Base-by-base conservation (phyloP, 37 sponge, comb jelly and placozoan species). In the Mnemiopsis leidyi region DNA sequence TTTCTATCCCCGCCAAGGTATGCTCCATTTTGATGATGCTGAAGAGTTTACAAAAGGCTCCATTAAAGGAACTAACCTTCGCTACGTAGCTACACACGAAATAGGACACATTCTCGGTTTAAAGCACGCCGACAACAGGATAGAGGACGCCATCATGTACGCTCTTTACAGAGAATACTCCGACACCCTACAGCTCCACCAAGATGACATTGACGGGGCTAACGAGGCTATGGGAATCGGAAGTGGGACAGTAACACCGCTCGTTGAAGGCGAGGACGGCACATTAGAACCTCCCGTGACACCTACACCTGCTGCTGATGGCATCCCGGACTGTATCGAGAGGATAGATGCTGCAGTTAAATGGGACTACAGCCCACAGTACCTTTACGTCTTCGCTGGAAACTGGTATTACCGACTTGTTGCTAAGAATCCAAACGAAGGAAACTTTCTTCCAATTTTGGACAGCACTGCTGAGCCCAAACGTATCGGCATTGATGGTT, bases 401-500 rank as follows among this genome's bases (percentile, higher is more conserved):
- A 20, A 33, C 7, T 77, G 79, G 79, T 77, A 32, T 32, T 77
- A 77, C 79, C 30, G 79, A 77, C 36, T 77, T 1, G 32, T 31
- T 33, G 5, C 79, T 20, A 77, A 32, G 79, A 77, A 20, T 16
- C 36, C 79, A 0, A 36, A 77, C 18, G 16, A 20, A 77, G 32
- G 36, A 32, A 13, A 77, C 79, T 5, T 16, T 32, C 36, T 77
- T 34, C 79, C 79, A 0, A 18, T 77, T 32, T 32, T 34, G 7
- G 79, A 77, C 36, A 32, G 36, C 1, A 1, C 32, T 33, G 21
- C 36, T 13, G 20, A 2, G 18, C 79, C 79, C 33, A 77, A 77
- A 34, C 1, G 79, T 1, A 77, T 77, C 36, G 79, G 79, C 30
- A 77, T 77, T 32, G 79, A 77, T 36, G 79, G 79, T 1, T 32